Evolutionary conservation across 2,113 vertebrate genomes (phyloP), one percentile per base, ranked within the genome.

Genomic region (Himantopus leucocephalus): DNA sequence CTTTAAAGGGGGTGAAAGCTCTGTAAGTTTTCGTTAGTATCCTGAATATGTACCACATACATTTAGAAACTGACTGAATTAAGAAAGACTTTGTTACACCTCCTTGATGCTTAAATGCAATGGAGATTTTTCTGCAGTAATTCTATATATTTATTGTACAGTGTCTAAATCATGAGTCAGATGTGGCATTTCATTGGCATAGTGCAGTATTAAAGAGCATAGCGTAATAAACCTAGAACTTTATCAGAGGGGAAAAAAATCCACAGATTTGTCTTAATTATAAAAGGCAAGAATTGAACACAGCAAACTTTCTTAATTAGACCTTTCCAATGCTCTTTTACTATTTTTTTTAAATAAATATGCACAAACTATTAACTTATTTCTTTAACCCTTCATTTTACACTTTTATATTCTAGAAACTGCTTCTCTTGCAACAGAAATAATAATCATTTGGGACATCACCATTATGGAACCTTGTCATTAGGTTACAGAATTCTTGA

Each of bases 151-250:
- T 70, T 70, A 66, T 62, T 45, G 12, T 80, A 37, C 29, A 59
- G 39, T 41, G 6, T 79, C 63, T 95, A 82, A 95, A 73, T 81
- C 9, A 30, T 67, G 60, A 86, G 29, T 68, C n/a, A 92, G 43
- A 86, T 68, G 35, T 53, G 14, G 39, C 48, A 75, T 88, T 95
- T 92, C 16, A 6, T 13, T 96, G 41, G n/a, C 74, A 76, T 64
- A 85, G 83, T 52, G n/a, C 37, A 70, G 94, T 92, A 94, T 86
- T 95, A 87, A 96, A 92, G 9, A 34, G n/a, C 55, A 88, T 10
- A 20, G n/a, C 85, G 9, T 86, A 83, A 56, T 72, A 93, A 94
- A 83, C 74, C 47, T 41, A 93, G 37, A 80, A 67, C 14, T 43
- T 93, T 77, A 92, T 50, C 32, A 14, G 26, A 45, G 29, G 21